Base-by-base conservation (phyloP, 2,113 vertebrate species). In the Dasyornis broadbenti region DNA sequence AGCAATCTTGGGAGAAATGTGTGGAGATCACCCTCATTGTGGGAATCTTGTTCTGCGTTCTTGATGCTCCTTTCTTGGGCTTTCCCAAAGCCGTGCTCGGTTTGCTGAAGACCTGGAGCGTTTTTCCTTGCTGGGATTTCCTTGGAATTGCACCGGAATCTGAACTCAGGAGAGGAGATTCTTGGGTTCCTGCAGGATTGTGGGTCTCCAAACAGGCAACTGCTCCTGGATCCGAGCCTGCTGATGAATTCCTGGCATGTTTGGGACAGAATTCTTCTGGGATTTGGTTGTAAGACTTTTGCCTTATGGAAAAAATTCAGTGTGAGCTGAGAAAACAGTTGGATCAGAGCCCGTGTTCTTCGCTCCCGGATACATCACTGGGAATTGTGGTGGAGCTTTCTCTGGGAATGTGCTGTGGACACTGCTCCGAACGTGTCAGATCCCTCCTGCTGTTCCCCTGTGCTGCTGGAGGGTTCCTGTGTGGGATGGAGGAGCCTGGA, bases 281-380 rank as follows among this genome's bases (percentile, higher is more conserved):
- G 73, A 59, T 79, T 94, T 47, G 22, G 4, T 16, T 68, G 57
- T 17, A 3, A 66, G 56, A 44, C 5, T 40, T 57, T 7, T 0
- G 2, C 39, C 35, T 54, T 17, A 11, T 0, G 22, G 86, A 59
- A 72, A 31, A 91, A n/a, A 78, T 28, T 7, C 42, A 4, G 24
- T 4, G 3, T 33, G 60, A 81, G 66, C 66, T n/a, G 84, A 86
- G 87, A 12, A 61, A 65, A 8, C 4, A 28, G 14, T 13, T 86
- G 81, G 64, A 40, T 89, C 45, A 15, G 77, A 86, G 72, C 49
- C 63, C 9, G 40, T 0, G 9, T 52, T 75, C 70, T 26, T 64
- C 52, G 11, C n/a, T 64, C 1, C 7, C 63, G 11, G 57, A 15
- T 11, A 1, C 7, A 2, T 17, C 63, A 3, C 26, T 0, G 1